A percentile compares a stretch with the other conserved stretches of the same genome.
Evolutionary conservation across 2,113 vertebrate species (phyloP).

Genomic region (Carlito syrichta): DNA sequence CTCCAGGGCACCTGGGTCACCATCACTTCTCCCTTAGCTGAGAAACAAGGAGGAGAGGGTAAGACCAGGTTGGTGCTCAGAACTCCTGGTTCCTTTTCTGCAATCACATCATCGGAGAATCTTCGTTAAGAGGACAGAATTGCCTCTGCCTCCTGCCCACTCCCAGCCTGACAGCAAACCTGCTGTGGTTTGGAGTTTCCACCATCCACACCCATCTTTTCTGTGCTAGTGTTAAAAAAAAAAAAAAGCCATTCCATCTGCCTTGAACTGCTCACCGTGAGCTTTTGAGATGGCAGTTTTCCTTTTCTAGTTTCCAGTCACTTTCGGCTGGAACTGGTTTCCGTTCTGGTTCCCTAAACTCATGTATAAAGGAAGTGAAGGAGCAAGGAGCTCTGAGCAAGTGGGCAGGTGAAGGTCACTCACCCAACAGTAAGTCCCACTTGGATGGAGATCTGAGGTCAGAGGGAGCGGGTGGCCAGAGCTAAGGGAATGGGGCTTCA

Average conservation of each 20-base stretch:
- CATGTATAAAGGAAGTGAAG: neutral
- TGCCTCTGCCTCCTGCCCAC: neutral
- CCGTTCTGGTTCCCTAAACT: neutral
- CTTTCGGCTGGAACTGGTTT: neutral
- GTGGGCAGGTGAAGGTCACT: neutral
- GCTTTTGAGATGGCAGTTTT: neutral
- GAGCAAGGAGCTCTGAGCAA: neutral
- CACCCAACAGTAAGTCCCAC: fast-evolving
- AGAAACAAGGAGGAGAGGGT: neutral
- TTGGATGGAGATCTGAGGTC: neutral
- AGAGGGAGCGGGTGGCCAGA: neutral
- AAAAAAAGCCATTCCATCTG: neutral
- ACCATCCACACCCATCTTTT: neutral
- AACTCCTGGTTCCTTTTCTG: neutral
- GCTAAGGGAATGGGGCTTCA: neutral
- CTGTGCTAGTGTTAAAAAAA: neutral
- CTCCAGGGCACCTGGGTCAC: neutral
- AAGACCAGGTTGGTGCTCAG: neutral
- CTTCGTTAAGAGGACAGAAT: neutral
- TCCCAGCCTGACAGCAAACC: neutral
- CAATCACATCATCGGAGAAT: neutral
- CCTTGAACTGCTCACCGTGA: neutral
- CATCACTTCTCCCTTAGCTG: neutral
- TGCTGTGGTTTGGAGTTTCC: neutral
- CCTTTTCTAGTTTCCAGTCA: neutral